Base-by-base conservation (phyloP, 30 jellyfish, hydroid and myxozoan species). In the Aurelia coerulea region DNA sequence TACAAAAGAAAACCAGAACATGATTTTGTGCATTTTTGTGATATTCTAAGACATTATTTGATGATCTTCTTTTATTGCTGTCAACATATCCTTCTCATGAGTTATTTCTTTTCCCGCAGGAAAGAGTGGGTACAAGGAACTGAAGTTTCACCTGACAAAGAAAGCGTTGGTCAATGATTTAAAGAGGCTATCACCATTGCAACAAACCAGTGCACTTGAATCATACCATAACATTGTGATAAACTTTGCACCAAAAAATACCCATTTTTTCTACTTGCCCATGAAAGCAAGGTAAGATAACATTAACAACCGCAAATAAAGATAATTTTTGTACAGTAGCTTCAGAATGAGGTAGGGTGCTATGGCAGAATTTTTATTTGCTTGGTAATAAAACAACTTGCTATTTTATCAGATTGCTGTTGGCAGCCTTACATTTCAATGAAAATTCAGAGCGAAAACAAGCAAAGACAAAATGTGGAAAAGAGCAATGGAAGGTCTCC, bases 161-260 rank as follows among this genome's bases (percentile, higher is more conserved):
- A 72, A 72, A 32, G 65, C 65, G 4, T n/a, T 72, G 39, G 82
- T 72, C 17, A 72, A 72, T 12, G 82, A 72, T 32, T 8, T 72
- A 14, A 13, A 32, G 50, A 72, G 37, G 65, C 65, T 72, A 8
- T 72, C 82, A 12, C 82, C 82, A 72, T 15, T 72, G 0, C 29
- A 72, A 72, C 82, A 72, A 37, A 72, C 65, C 1, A 39, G 82
- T 14, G 64, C 82, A 34, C 65, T 72, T 18, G 82, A 72, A 41
- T 72, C 65, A 72, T 72, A 31, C 37, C 82, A 72, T 49, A 72
- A 72, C 82, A 46, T 72, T n/a, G 64, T 72, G 37, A 72, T 72
- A 16, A 34, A 41, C 64, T 72, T 72, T 72, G 82, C 82, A 31
- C 82, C 64, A 12, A 72, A 72, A 16, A 10, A 46, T 42, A 72